Evolutionary conservation across 2,113 vertebrate species (phyloP).

Genomic region (Oryzias javanicus): DNA sequence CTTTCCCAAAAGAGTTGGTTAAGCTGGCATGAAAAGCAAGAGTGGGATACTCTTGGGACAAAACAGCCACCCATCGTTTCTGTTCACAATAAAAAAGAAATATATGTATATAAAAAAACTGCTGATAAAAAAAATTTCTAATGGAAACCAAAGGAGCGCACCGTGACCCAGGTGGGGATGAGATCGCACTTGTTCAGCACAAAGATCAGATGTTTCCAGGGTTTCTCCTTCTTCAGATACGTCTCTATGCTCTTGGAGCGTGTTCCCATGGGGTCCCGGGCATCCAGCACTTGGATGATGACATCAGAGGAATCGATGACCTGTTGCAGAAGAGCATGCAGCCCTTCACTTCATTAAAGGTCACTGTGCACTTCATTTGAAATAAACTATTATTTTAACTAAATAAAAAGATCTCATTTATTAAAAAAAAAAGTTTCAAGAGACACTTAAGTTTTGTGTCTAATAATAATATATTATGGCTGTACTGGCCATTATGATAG

Average conservation of each 20-base stretch:
- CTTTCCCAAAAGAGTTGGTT: constrained; percentile 97
- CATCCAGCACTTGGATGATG: constrained; percentile 96
- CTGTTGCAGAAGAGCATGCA: constrained; percentile 57
- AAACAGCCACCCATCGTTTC: constrained; percentile 94
- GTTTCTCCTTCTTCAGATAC: constrained; percentile 95
- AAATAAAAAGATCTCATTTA: too few species aligned
- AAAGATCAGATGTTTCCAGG: constrained; percentile 97
- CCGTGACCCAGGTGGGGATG: constrained; percentile 95
- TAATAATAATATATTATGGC: too few species aligned
- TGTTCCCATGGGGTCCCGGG: constrained; percentile 94
- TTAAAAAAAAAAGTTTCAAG: too few species aligned
- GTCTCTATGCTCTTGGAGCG: constrained; percentile 91
- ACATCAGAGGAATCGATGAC: constrained; percentile 98
- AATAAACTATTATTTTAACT: neutral
- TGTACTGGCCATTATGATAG: too few species aligned
- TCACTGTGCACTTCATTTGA: neutral
- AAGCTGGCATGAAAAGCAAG: constrained; percentile 97
- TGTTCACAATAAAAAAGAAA: constrained; percentile 53
- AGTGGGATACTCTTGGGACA: constrained; percentile 93
- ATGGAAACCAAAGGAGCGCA: constrained; percentile 64
- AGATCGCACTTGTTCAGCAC: constrained; percentile 98
- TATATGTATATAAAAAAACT: neutral
- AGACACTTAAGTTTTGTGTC: too few species aligned
- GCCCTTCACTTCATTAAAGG: neutral
- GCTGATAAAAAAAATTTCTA: neutral